A percentile compares a stretch with the other conserved stretches of the same genome.
phyloP scores from a whole-genome alignment of 2,888 invertebrate species.

The Volucella inflata region DNA sequence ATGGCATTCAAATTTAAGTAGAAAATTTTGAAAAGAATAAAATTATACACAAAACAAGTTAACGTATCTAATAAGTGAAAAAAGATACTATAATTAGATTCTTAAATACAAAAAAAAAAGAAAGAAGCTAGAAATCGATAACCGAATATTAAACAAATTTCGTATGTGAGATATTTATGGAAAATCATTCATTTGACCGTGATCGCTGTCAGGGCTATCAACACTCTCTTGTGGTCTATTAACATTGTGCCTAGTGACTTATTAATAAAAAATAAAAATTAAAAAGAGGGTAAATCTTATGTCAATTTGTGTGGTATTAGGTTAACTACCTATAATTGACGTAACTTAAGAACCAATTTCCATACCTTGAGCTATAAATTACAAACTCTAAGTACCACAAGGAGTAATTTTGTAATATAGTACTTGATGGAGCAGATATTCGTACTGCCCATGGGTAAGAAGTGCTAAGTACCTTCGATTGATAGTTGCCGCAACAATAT shows the following conservation, averaged over 20 bases:
- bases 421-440: too few species aligned
- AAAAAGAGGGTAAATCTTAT: background rate
- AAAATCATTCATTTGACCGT: slow-evolving; percentile 41
- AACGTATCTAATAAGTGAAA: slow-evolving; percentile 14
- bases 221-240: slow-evolving; percentile 39
- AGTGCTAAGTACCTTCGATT: too few species aligned
- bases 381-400: background rate
- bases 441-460: too few species aligned
- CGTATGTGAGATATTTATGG: slow-evolving; percentile 25
- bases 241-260: slow-evolving; percentile 51
- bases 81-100: slow-evolving; percentile 45
- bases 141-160: background rate
- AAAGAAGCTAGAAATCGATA: slow-evolving; percentile 5
- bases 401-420: too few species aligned
- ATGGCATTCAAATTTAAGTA: slow-evolving; percentile 8
- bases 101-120: slow-evolving; percentile 24
- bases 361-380: background rate
- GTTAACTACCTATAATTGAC: slow-evolving; percentile 19
- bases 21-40: slow-evolving; percentile 18
- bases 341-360: slow-evolving; percentile 13
- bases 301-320: slow-evolving; percentile 15
- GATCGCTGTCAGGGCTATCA: slow-evolving; percentile 60
- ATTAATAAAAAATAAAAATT: background rate
- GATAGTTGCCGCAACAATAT: too few species aligned
- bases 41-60: slow-evolving; percentile 55